A percentile compares a stretch with the other conserved stretches of the same genome.
Conservation (phyloP, 2,113 vertebrate genomes). For the Hypanus sabinus region DNA sequence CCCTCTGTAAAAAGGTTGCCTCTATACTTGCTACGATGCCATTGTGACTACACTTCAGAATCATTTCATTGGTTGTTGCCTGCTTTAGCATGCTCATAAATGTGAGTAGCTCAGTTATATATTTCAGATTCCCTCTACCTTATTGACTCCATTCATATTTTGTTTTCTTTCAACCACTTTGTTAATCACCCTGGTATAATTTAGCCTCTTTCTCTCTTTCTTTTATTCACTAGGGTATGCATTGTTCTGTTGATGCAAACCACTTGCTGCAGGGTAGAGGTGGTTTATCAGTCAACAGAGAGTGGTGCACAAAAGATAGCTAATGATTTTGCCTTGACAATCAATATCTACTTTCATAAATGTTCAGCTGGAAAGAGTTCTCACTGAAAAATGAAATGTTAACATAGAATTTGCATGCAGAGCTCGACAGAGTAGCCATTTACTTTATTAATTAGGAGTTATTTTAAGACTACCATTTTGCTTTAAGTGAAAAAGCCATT, state of each 20-base stretch:
- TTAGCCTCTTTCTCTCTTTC: background rate
- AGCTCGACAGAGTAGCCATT: background rate
- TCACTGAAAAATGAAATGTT: constrained; percentile 24
- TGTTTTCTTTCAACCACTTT: background rate
- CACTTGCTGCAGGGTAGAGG: background rate
- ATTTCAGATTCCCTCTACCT: background rate
- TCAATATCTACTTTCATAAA: constrained; percentile 19
- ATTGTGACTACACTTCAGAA: background rate
- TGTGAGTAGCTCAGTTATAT: background rate
- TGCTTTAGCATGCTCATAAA: too few species aligned
- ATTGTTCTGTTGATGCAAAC: background rate
- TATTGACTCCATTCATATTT: background rate
- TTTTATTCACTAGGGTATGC: background rate
- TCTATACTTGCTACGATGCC: background rate
- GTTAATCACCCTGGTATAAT: background rate
- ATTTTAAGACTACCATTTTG: background rate
- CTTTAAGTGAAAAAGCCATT: background rate
- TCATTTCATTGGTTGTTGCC: background rate
- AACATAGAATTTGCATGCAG: background rate
- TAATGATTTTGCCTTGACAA: constrained; percentile 5
- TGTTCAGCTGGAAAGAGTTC: background rate
- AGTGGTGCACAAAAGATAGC: background rate
- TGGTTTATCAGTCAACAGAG: background rate
- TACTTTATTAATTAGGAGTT: background rate
- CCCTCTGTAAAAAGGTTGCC: background rate